Conservation (phyloP, 1,140 invertebrate species). For the Lepidostoma basale region DNA sequence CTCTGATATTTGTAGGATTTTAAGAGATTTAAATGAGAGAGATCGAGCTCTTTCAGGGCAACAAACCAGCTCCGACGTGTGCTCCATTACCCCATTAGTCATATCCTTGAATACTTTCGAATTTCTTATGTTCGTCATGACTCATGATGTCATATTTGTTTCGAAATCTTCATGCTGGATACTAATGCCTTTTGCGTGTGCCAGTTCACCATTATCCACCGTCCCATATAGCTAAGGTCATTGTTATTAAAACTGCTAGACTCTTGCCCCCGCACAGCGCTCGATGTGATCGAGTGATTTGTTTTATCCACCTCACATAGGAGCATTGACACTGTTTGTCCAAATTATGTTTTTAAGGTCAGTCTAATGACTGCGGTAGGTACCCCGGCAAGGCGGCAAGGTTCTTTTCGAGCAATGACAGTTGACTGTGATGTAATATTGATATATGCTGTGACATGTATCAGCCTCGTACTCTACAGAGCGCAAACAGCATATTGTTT, state of each 20-base stretch:
- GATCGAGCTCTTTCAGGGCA: too few relatives aligned
- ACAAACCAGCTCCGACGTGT: background rate
- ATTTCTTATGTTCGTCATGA: constrained; percentile 23
- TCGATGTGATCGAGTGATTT: too few relatives aligned
- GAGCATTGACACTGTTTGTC: constrained; percentile 3
- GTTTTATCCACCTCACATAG: background rate
- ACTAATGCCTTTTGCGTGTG: background rate
- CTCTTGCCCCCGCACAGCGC: background rate
- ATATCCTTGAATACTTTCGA: constrained; percentile 24
- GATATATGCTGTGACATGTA: too few relatives aligned
- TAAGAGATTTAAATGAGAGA: too few relatives aligned
- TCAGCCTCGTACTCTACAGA: too few relatives aligned
- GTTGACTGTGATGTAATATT: too few relatives aligned
- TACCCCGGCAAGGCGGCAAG: too few relatives aligned
- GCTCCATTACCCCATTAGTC: constrained; percentile 1
- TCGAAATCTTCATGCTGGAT: constrained; percentile 6
- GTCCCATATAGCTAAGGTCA: constrained; percentile 9
- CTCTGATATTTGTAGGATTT: too few relatives aligned
- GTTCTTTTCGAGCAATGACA: too few relatives aligned
- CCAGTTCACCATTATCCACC: background rate
- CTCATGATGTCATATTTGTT: constrained; percentile 13
- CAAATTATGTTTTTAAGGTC: constrained; percentile 4
- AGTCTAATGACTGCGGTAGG: background rate
- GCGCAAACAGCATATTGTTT: too few relatives aligned
- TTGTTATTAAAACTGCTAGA: constrained; percentile 2